A percentile compares a stretch with the other conserved stretches of the same genome.
These are phyloP conservation scores for Paracentrotus lividus DNA, from an alignment of 53 echinoderm and acorn worm genomes.

Conservation along the genomic window DNA sequence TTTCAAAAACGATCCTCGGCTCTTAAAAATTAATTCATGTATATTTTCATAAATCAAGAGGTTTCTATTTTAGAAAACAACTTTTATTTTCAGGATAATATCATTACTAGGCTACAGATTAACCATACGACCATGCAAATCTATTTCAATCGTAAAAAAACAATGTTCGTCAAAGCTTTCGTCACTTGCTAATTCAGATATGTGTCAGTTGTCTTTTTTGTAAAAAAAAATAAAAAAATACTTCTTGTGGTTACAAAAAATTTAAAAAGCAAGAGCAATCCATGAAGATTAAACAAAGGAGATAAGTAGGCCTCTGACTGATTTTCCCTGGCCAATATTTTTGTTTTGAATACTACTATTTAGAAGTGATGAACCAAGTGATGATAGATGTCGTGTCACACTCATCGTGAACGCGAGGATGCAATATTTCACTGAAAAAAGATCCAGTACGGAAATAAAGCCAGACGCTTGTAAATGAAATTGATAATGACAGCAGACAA, in stretches of 20 bases:
- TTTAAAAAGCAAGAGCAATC: neutral
- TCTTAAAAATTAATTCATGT: too few relatives aligned
- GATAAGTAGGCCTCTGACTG: conserved; percentile 12
- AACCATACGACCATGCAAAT: too few relatives aligned
- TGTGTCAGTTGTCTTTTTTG: too few relatives aligned
- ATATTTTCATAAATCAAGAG: too few relatives aligned
- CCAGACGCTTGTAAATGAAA: conserved; percentile 51
- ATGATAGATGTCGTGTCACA: neutral
- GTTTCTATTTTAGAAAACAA: too few relatives aligned
- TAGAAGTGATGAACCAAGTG: neutral
- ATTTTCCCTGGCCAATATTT: conserved; percentile 8
- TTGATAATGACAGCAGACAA: conserved; percentile 59
- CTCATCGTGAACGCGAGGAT: conserved; percentile 32
- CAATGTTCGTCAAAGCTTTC: too few relatives aligned
- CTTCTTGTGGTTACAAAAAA: neutral
- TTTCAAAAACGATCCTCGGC: too few relatives aligned
- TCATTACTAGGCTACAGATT: too few relatives aligned
- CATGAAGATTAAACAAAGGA: neutral
- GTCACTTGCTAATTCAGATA: too few relatives aligned
- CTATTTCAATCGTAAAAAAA: too few relatives aligned
- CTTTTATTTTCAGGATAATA: too few relatives aligned
- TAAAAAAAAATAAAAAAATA: too few relatives aligned
- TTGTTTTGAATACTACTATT: neutral
- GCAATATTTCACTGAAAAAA: neutral
- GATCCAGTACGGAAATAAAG: conserved; percentile 13